A percentile compares a stretch with the other conserved stretches of the same genome.
phyloP scores from a whole-genome alignment of 1,140 invertebrate species.

The Diuraphis noxia region DNA sequence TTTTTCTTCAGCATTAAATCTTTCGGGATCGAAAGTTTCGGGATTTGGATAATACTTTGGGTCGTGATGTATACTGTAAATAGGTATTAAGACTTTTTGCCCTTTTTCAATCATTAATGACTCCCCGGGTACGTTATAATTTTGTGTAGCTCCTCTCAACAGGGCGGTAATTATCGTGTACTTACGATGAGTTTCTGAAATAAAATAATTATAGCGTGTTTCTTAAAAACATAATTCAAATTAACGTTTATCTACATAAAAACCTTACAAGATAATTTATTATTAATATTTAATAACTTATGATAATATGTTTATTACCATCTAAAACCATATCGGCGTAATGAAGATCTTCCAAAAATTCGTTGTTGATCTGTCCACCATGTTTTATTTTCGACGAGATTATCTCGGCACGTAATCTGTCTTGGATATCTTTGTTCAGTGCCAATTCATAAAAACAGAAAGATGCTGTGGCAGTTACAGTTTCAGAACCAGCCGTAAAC shows the following conservation, averaged over 20 bases:
- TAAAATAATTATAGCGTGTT: not conserved
- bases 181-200: slow-evolving; percentile 37
- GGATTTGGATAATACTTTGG: slow-evolving; percentile 68
- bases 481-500: slow-evolving; percentile 69
- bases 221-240: too few species aligned
- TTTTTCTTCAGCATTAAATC: slow-evolving; percentile 58
- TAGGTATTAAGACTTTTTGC: slow-evolving; percentile 63
- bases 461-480: slow-evolving; percentile 65
- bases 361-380: slow-evolving; percentile 62
- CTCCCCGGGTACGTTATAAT: slow-evolving; percentile 63
- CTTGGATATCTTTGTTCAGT: slow-evolving; percentile 66
- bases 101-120: slow-evolving; percentile 62
- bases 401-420: slow-evolving; percentile 66
- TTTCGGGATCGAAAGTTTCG: slow-evolving; percentile 69
- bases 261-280: too few species aligned
- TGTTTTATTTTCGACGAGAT: slow-evolving; percentile 60
- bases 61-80: slow-evolving; percentile 68
- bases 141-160: slow-evolving; percentile 62
- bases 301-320: slow-evolving; percentile 58
- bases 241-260: too few species aligned
- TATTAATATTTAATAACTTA: not conserved
- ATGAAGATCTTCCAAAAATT: slow-evolving; percentile 62
- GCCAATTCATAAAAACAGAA: slow-evolving; percentile 67
- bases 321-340: slow-evolving; percentile 64
- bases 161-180: slow-evolving; percentile 63